Percentiles rank a stretch among this genome's conserved stretches.
These are phyloP conservation scores for Mactromeris polynyma DNA, from an alignment of 2,888 invertebrate species.

Conservation along the genomic window DNA sequence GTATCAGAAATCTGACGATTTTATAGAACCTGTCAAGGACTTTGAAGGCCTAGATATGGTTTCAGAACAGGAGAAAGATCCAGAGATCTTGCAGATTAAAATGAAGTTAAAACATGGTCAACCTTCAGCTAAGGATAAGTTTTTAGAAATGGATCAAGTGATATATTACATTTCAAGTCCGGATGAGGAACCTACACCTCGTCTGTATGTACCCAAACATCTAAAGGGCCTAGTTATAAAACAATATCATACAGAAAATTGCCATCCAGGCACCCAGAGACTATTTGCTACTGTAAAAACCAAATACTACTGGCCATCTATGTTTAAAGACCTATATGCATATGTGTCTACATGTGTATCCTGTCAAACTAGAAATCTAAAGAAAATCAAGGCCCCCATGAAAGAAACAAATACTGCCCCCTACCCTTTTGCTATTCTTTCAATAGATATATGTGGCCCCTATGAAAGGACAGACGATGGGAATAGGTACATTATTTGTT, in stretches of 20 bases:
- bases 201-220: conserved; percentile 48
- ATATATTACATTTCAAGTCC: conserved; percentile 57
- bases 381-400: conserved; percentile 45
- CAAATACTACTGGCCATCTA: conserved; percentile 55
- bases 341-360: conserved; percentile 27
- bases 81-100: conserved; percentile 27
- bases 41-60: conserved; percentile 4
- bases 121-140: not conserved
- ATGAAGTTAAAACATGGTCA: conserved; percentile 27
- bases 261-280: conserved; percentile 49
- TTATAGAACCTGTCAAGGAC: not conserved
- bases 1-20: not conserved
- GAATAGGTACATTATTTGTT: not conserved
- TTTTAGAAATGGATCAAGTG: conserved; percentile 48
- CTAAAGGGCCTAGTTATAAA: conserved; percentile 21
- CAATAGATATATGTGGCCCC: not conserved
- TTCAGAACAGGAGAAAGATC: conserved; percentile 43
- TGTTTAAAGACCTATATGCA: conserved; percentile 37
- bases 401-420: conserved; percentile 66
- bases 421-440: conserved; percentile 40
- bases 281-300: conserved; percentile 14
- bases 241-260: conserved; percentile 53
- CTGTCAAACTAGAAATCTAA: conserved; percentile 45
- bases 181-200: conserved; percentile 49
- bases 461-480: not conserved